Conservation (phyloP, 2,113 vertebrate species). For the Psittacus erithacus region DNA sequence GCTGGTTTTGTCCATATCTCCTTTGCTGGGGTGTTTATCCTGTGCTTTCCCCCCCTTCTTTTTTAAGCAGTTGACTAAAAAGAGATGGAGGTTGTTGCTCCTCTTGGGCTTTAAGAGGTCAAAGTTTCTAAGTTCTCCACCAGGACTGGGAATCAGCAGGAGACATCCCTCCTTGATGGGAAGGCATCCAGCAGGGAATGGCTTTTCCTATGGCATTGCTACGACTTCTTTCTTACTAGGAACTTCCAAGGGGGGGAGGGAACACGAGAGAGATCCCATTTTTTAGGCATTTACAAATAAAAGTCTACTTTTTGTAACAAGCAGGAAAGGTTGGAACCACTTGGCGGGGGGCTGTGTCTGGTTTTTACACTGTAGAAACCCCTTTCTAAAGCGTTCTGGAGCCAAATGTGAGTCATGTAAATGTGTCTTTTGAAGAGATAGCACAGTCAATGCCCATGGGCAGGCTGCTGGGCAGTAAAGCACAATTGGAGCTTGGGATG, state of each 20-base stretch:
- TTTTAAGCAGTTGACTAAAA: neutral
- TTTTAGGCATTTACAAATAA: slow-evolving; percentile 56
- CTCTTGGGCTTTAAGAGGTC: slow-evolving; percentile 7
- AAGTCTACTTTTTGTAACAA: slow-evolving; percentile 71
- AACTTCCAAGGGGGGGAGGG: neutral
- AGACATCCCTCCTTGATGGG: neutral
- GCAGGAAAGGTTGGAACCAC: slow-evolving; percentile 7
- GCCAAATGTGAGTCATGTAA: neutral
- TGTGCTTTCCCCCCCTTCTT: fast-evolving
- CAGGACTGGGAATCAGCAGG: neutral
- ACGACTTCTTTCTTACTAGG: slow-evolving; percentile 62
- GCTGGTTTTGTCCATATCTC: neutral
- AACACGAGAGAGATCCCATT: neutral
- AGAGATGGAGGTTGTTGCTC: neutral
- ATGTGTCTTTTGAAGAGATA: slow-evolving; percentile 22
- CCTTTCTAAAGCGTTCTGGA: slow-evolving; percentile 43
- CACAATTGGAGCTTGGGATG: neutral
- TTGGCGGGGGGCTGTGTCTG: neutral
- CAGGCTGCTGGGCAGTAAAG: neutral
- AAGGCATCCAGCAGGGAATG: neutral
- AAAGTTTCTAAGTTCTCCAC: slow-evolving; percentile 10
- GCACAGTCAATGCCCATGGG: neutral
- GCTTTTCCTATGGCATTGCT: neutral
- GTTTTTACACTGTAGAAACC: slow-evolving; percentile 8
- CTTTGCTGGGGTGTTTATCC: neutral